A percentile compares a stretch with the other conserved stretches of the same genome.
phyloP scores from a whole-genome alignment of 30 jellyfish, hydroid and myxozoan species.

The Chironex yamaguchii region DNA sequence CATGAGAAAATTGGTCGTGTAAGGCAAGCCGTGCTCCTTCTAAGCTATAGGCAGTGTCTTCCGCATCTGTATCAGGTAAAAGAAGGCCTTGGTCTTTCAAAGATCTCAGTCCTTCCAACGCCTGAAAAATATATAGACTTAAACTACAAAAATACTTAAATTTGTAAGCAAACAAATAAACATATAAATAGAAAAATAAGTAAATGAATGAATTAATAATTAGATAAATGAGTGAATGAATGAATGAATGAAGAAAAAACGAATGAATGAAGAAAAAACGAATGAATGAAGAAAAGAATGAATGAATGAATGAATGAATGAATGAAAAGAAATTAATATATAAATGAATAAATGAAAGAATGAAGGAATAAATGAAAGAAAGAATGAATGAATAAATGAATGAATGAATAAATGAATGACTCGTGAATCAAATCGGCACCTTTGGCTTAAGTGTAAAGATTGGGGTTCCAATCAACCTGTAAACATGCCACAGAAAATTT shows the following conservation, averaged over 20 bases:
- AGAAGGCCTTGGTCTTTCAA: background rate
- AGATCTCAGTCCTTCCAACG: slow-evolving; percentile 1
- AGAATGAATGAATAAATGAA: background rate
- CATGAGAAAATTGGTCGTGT: slow-evolving; percentile 60
- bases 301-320: background rate
- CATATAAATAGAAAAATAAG: too few relatives aligned
- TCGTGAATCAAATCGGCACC: too few relatives aligned
- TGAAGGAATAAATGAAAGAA: background rate
- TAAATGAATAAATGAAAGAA: background rate
- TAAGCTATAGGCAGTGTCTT: slow-evolving; percentile 22
- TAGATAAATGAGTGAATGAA: background rate
- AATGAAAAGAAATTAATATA: background rate
- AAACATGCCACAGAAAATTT: too few relatives aligned
- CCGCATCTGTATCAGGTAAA: background rate
- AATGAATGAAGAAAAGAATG: background rate
- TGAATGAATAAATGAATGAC: background rate
- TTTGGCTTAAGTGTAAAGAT: too few relatives aligned
- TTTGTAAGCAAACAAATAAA: too few relatives aligned
- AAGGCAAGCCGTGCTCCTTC: slow-evolving; percentile 60
- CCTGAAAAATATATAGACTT: slow-evolving; percentile 13
- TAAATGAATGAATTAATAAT: background rate
- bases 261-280: background rate
- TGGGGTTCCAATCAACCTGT: too few relatives aligned
- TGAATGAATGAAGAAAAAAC: background rate
- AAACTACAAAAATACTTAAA: too few relatives aligned